phyloP scores from a whole-genome alignment of 2,888 invertebrate species.

The Caenorhabditis sulstoni region DNA sequence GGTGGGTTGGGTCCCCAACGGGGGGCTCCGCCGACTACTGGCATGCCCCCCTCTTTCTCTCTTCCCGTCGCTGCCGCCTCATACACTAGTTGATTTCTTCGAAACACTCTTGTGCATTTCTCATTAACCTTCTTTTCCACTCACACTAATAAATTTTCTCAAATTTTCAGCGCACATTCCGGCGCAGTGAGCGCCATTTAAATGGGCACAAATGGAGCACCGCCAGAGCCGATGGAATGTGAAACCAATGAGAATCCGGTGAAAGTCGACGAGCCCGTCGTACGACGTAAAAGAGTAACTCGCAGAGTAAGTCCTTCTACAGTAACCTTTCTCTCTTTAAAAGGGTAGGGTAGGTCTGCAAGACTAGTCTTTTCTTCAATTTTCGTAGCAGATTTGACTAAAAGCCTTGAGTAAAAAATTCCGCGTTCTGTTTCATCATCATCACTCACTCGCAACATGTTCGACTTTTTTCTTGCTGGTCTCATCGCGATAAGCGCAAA shows the following conservation, averaged over 20 bases:
- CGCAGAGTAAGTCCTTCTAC: constrained; percentile 58
- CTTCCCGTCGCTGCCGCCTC: not conserved
- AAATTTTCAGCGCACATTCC: constrained; percentile 50
- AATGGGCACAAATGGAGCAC: constrained; percentile 59
- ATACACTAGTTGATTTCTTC: constrained; percentile 17
- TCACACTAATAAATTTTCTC: not conserved
- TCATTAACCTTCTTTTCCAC: constrained; percentile 1
- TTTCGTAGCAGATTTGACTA: too few species aligned
- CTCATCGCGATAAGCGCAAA: constrained; percentile 4
- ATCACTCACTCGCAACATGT: not conserved
- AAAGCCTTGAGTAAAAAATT: too few species aligned
- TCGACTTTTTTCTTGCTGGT: constrained; percentile 1
- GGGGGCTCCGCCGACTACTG: not conserved
- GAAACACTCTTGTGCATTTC: constrained; percentile 5
- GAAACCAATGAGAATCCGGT: constrained; percentile 42
- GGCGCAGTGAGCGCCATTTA: constrained; percentile 54
- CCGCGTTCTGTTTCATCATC: too few species aligned
- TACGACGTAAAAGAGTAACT: constrained; percentile 57
- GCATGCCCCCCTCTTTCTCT: not conserved
- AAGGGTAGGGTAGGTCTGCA: too few species aligned
- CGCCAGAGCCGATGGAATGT: constrained; percentile 40
- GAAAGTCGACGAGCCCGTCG: constrained; percentile 44
- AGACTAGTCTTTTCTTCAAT: too few species aligned
- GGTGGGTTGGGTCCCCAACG: too few species aligned
- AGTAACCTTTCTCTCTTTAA: too few species aligned